Percentiles rank a stretch among this genome's conserved stretches.
Conservation (phyloP, 2,797 vertebrate genomes). For the Poeciliopsis infans region DNA sequence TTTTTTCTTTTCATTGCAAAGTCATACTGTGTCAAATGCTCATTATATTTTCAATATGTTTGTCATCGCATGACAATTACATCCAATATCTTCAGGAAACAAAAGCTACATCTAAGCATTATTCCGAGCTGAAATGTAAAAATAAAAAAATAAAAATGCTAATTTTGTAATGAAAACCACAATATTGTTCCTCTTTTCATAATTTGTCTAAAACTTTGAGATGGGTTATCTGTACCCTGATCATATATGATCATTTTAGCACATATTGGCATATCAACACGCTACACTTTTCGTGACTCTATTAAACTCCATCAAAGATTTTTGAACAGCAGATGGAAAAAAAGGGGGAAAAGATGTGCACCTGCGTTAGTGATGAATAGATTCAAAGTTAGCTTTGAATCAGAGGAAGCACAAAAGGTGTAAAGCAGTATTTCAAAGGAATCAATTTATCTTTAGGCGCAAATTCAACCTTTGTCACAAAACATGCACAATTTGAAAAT, state of each 20-base stretch:
- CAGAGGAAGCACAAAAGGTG: not conserved
- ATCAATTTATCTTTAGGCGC: not conserved
- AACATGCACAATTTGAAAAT: not conserved
- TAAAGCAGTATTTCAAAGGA: not conserved
- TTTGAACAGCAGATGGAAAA: not conserved
- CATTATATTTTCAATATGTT: not conserved
- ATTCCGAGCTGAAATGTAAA: not conserved
- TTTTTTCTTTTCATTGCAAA: not conserved
- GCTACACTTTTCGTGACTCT: not conserved
- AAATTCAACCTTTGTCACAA: not conserved
- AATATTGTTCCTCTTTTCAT: too few species aligned
- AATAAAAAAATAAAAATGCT: too few species aligned
- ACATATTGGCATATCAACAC: not conserved
- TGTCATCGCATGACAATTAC: not conserved
- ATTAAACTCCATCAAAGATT: not conserved
- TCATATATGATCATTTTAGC: not conserved
- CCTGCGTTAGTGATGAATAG: not conserved
- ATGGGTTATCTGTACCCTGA: not conserved
- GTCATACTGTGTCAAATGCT: not conserved
- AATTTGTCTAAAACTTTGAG: not conserved
- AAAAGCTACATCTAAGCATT: not conserved
- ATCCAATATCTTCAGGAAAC: too few species aligned
- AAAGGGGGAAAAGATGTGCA: not conserved
- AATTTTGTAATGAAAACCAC: too few species aligned
- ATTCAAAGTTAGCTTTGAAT: not conserved